Evolutionary conservation across 2,888 invertebrate genomes (phyloP).

Genomic region (Phyllotreta cruciferae): DNA sequence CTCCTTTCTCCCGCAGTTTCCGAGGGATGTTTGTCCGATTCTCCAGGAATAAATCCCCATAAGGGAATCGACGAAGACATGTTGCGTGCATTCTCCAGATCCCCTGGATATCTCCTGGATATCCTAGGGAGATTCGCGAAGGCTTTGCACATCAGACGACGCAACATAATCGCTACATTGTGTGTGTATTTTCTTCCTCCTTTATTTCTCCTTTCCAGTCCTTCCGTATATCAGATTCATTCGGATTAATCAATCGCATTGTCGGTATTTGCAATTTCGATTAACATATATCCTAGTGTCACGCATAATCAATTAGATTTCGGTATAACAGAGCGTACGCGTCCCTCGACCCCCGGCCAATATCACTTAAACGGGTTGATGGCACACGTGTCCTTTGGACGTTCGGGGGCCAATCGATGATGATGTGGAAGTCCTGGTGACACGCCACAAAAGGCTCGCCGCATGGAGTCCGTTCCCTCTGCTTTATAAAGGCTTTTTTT

Average conservation of each 20-base stretch:
- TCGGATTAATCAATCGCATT: background rate
- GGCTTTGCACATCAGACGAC: constrained; percentile 54
- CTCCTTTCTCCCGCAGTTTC: constrained; percentile 13
- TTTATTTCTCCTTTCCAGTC: too few relatives aligned
- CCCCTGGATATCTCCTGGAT: constrained; percentile 38
- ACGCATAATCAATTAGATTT: constrained; percentile 24
- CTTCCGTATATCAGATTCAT: too few relatives aligned
- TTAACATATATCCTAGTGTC: constrained; percentile 28
- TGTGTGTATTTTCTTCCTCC: constrained; percentile 31
- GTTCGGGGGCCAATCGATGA: constrained; percentile 34
- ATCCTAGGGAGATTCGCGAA: constrained; percentile 50
- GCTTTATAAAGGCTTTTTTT: background rate
- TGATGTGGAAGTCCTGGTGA: constrained; percentile 8
- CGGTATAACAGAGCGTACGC: constrained; percentile 8
- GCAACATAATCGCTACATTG: constrained; percentile 55
- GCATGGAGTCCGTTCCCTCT: background rate
- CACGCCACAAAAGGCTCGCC: constrained; percentile 21
- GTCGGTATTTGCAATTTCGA: constrained; percentile 19
- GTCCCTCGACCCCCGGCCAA: constrained; percentile 33
- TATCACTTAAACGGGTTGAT: constrained; percentile 49
- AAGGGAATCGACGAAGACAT: constrained; percentile 18
- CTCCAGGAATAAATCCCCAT: constrained; percentile 27
- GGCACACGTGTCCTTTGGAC: constrained; percentile 48
- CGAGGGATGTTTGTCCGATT: constrained; percentile 20
- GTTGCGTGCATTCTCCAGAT: constrained; percentile 25